Percentiles rank a stretch among this genome's conserved stretches.
phyloP scores from a whole-genome alignment of 2,888 invertebrate genomes.

The Meandrusa payeni region DNA sequence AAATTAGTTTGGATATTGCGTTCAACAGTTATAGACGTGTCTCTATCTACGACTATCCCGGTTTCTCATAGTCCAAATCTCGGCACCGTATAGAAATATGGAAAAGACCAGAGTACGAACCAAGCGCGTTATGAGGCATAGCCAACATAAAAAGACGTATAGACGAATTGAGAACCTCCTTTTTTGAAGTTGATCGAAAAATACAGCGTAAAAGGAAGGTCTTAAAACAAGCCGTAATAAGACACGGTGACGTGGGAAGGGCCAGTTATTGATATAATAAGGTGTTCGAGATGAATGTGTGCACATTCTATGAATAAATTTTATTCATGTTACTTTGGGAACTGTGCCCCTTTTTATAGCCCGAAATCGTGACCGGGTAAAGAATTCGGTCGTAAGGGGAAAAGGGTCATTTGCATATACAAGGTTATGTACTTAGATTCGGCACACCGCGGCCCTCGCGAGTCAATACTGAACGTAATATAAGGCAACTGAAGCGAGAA shows the following conservation, averaged over 20 bases:
- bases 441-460: conserved; percentile 47
- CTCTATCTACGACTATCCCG: too few species aligned
- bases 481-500: conserved; percentile 57
- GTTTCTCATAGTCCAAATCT: too few species aligned
- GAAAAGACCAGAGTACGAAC: too few species aligned
- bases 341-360: conserved; percentile 57
- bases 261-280: conserved; percentile 23
- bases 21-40: too few species aligned
- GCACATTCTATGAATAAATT: conserved; percentile 57
- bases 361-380: conserved; percentile 61
- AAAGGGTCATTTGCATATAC: conserved; percentile 68
- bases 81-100: too few species aligned
- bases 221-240: conserved; percentile 11
- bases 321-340: conserved; percentile 58
- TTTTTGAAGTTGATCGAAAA: too few species aligned
- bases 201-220: neutral
- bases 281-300: conserved; percentile 30
- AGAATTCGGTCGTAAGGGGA: conserved; percentile 60
- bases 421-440: conserved; percentile 67
- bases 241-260: conserved; percentile 37
- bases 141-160: too few species aligned
- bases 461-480: conserved; percentile 70
- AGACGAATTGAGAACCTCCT: too few species aligned
- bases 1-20: too few species aligned
- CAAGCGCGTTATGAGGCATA: too few species aligned